Conservation (phyloP, 2,113 vertebrate genomes). For the Mormoops blainvillei region DNA sequence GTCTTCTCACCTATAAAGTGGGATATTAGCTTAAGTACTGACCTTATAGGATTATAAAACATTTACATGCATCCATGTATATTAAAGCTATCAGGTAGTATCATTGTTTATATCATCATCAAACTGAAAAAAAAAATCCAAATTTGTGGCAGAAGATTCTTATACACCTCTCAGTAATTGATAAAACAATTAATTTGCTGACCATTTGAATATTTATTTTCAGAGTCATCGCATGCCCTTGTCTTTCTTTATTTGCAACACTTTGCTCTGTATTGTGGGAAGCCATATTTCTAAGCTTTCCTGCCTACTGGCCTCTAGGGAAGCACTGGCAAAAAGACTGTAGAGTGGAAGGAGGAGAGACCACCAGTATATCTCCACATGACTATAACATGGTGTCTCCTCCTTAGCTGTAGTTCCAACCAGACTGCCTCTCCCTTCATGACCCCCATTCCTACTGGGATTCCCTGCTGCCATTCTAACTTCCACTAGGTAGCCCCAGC, state of each 20-base stretch:
- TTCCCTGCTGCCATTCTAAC: not conserved
- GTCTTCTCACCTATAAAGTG: not conserved
- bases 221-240: not conserved
- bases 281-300: not conserved
- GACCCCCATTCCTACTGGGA: not conserved
- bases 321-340: not conserved
- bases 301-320: not conserved
- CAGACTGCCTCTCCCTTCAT: not conserved
- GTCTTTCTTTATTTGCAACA: not conserved
- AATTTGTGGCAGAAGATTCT: not conserved
- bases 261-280: not conserved
- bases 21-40: not conserved
- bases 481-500: too few species aligned
- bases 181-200: not conserved
- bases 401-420: not conserved
- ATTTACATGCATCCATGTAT: not conserved
- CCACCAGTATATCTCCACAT: not conserved
- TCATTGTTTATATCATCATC: not conserved
- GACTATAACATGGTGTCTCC: not conserved
- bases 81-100: not conserved
- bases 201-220: not conserved
- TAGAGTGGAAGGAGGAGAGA: not conserved
- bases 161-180: not conserved
- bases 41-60: not conserved
- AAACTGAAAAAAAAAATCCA: not conserved